phyloP scores from a whole-genome alignment of 1,140 invertebrate species.

The Drosophila pachea region DNA sequence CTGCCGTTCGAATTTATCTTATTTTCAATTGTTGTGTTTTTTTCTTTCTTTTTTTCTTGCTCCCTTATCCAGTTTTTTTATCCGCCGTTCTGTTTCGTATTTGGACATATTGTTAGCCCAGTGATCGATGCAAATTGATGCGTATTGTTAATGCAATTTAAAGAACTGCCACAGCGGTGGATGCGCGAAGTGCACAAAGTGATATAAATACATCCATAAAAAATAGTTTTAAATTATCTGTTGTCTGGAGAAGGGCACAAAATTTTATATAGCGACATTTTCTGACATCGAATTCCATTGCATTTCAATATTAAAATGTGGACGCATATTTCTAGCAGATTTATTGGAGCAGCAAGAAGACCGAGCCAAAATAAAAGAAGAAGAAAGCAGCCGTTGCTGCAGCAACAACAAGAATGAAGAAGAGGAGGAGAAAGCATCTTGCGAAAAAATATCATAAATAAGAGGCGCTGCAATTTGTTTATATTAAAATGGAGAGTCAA shows the following conservation, averaged over 20 bases:
- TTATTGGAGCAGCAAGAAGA: constrained; percentile 28
- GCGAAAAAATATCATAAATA: constrained; percentile 68
- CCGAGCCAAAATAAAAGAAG: constrained; percentile 11
- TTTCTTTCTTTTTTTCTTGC: constrained; percentile 31
- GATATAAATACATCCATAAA: constrained; percentile 1
- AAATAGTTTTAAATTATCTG: neutral
- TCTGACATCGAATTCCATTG: too few species aligned
- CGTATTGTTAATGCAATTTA: constrained; percentile 66
- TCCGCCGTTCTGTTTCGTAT: constrained; percentile 36
- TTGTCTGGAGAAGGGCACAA: neutral
- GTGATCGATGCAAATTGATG: constrained; percentile 78
- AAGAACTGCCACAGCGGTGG: neutral
- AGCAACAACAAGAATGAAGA: constrained; percentile 2
- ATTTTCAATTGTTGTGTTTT: constrained; percentile 61
- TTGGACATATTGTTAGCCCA: constrained; percentile 70
- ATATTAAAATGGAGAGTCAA: constrained; percentile 73
- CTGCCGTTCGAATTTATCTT: constrained; percentile 71
- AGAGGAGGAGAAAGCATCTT: constrained; percentile 8
- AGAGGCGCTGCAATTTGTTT: constrained; percentile 70
- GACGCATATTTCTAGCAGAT: constrained; percentile 12
- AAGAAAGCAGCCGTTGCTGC: constrained; percentile 15
- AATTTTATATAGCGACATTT: neutral
- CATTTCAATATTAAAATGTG: neutral
- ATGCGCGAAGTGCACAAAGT: neutral
- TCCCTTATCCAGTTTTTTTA: constrained; percentile 19